These are phyloP conservation scores for Taenioides sp. DNA, from an alignment of 2,797 vertebrate species.

Conservation along the genomic window DNA sequence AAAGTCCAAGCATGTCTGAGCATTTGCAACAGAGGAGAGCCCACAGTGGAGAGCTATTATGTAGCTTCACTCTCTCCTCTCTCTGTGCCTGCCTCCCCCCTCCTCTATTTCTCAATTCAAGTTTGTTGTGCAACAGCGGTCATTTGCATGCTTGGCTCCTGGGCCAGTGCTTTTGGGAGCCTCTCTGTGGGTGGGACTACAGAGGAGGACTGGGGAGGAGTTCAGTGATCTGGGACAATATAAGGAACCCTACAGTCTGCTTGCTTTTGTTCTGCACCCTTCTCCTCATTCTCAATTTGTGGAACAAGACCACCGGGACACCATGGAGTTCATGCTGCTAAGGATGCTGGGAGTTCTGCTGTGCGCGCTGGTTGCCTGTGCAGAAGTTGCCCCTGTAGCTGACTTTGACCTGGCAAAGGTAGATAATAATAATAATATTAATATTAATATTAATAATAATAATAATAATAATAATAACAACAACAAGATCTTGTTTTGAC, in stretches of 20 bases:
- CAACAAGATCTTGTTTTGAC: background rate
- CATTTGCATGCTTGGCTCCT: slow-evolving; percentile 48
- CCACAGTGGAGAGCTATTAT: slow-evolving; percentile 36
- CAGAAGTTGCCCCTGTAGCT: slow-evolving; percentile 60
- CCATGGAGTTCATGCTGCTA: slow-evolving; percentile 68
- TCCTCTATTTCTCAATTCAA: background rate
- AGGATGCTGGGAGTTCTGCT: slow-evolving; percentile 72
- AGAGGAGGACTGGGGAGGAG: slow-evolving; percentile 24
- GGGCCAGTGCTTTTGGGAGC: slow-evolving; percentile 34
- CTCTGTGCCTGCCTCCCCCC: background rate
- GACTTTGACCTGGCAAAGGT: slow-evolving; percentile 86
- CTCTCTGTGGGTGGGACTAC: slow-evolving; percentile 2
- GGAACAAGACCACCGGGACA: slow-evolving; percentile 11
- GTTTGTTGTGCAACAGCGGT: slow-evolving; percentile 62
- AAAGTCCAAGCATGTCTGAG: slow-evolving; percentile 30
- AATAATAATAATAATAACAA: background rate
- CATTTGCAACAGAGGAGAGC: slow-evolving; percentile 13
- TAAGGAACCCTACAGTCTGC: slow-evolving; percentile 43
- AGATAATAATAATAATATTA: slow-evolving; percentile 40
- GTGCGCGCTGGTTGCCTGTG: slow-evolving; percentile 59
- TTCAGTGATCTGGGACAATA: slow-evolving; percentile 44
- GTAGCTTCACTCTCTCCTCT: background rate
- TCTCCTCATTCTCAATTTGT: slow-evolving; percentile 9
- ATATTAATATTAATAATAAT: background rate
- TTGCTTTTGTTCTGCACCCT: background rate